These are phyloP conservation scores for Sicus ferrugineus DNA, from an alignment of 2,888 invertebrate species.

Conservation along the genomic window DNA sequence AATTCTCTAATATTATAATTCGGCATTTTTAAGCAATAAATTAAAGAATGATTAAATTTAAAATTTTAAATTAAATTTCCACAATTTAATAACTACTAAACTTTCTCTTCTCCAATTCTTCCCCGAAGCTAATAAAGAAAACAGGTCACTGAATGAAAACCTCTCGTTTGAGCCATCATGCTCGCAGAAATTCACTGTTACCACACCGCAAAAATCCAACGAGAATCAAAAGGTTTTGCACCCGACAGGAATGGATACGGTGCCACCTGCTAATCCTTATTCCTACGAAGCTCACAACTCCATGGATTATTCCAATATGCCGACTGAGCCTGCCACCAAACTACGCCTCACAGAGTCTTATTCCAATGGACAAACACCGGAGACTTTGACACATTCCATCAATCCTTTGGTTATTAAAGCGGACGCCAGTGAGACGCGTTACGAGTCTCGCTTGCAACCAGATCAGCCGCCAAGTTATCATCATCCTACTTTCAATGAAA, in stretches of 20 bases:
- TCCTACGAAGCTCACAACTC: conserved; percentile 23
- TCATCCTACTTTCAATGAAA: conserved; percentile 22
- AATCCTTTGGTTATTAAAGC: conserved; percentile 56
- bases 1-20: too few relatives aligned
- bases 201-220: conserved; percentile 52
- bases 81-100: too few relatives aligned
- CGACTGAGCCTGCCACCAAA: conserved; percentile 28
- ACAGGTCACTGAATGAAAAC: conserved; percentile 39
- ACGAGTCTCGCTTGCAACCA: conserved; percentile 41
- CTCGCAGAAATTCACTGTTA: conserved; percentile 42
- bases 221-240: conserved; percentile 42
- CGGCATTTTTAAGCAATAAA: too few relatives aligned
- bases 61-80: too few relatives aligned
- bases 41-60: too few relatives aligned
- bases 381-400: conserved; percentile 55
- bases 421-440: conserved; percentile 44
- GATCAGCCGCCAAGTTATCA: conserved; percentile 25
- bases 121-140: conserved; percentile 47
- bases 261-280: conserved; percentile 17
- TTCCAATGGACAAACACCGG: conserved; percentile 47
- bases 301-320: conserved; percentile 27
- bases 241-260: conserved; percentile 10
- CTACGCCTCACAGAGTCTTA: conserved; percentile 27
- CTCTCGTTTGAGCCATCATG: conserved; percentile 53
- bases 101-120: too few relatives aligned